Evolutionary conservation across 2,797 vertebrate genomes (phyloP).

Genomic region (Selene dorsalis): DNA sequence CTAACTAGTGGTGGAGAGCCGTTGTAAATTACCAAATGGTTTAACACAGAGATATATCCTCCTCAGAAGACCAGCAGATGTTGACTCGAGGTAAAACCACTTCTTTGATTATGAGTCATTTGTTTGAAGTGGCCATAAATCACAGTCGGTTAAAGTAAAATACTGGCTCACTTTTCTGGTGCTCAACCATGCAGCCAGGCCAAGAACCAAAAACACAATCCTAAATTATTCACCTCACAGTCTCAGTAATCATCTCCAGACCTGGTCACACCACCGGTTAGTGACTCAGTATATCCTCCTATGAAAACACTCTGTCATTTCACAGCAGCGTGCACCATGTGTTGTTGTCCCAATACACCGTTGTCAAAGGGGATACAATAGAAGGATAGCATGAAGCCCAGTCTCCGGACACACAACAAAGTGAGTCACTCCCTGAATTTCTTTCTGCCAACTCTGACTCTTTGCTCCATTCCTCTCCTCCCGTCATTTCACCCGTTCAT

Average conservation of each 20-base stretch:
- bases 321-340: conserved; percentile 39
- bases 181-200: conserved; percentile 3
- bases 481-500: conserved; percentile 12
- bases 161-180: background rate
- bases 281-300: conserved; percentile 47
- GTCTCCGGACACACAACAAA: conserved; percentile 23
- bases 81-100: conserved; percentile 15
- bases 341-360: background rate
- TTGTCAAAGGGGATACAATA: conserved; percentile 49
- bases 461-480: conserved; percentile 26
- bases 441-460: conserved; percentile 33
- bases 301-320: conserved; percentile 43
- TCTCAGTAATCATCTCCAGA: conserved; percentile 20
- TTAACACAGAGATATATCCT: conserved; percentile 6
- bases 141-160: conserved; percentile 15
- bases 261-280: conserved; percentile 11
- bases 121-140: conserved; percentile 34
- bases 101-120: conserved; percentile 34
- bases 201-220: background rate
- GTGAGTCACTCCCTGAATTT: conserved; percentile 40
- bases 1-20: background rate
- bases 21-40: background rate
- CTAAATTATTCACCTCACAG: conserved; percentile 21
- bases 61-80: background rate
- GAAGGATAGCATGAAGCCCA: conserved; percentile 21